phyloP scores from a whole-genome alignment of 1,140 invertebrate species.

The Gryon sp. region DNA sequence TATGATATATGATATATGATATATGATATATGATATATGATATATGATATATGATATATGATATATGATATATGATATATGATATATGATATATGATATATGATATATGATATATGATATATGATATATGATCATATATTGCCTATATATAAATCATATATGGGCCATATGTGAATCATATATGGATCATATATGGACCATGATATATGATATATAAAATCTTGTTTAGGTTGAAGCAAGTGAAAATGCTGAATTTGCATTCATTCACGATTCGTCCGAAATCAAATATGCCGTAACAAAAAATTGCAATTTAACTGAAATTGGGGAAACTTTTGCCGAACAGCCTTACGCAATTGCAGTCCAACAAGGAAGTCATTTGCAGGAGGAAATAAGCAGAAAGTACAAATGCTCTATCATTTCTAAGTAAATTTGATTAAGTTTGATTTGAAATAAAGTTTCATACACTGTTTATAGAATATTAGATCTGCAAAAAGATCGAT shows the following conservation, averaged over 20 bases:
- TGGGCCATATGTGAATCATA: too few species aligned
- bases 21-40: too few species aligned
- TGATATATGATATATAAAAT: not conserved
- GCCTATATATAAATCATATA: too few species aligned
- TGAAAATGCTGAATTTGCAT: constrained; percentile 90
- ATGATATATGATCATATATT: too few species aligned
- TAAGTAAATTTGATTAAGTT: not conserved
- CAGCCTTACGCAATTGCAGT: constrained; percentile 93
- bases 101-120: too few species aligned
- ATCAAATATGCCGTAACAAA: constrained; percentile 90
- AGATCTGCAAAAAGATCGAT: constrained; percentile 91
- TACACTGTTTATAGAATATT: constrained; percentile 82
- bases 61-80: too few species aligned
- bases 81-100: too few species aligned
- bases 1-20: not conserved
- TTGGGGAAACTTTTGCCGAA: constrained; percentile 93
- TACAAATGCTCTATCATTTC: constrained; percentile 65
- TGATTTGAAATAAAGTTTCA: not conserved
- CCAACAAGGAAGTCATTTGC: constrained; percentile 89
- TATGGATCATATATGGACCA: not conserved
- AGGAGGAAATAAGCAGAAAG: constrained; percentile 89
- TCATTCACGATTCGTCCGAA: constrained; percentile 92
- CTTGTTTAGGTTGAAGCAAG: constrained; percentile 83
- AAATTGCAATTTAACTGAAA: constrained; percentile 92
- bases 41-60: too few species aligned